Evolutionary conservation across 2,113 vertebrate species (phyloP).

Genomic region (Cyanoliseus patagonus): DNA sequence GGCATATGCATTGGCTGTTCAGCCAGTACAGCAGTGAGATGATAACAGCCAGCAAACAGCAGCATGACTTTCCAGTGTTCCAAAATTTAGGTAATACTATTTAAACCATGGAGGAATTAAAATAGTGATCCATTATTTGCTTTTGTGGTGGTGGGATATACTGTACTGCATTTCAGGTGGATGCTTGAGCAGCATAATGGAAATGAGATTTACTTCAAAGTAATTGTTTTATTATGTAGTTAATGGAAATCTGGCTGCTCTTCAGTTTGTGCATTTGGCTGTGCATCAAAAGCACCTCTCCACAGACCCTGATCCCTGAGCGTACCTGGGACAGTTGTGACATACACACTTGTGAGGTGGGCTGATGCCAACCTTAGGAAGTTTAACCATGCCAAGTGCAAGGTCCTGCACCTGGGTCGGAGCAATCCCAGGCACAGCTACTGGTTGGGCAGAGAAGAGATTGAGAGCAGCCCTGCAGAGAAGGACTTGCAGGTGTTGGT

Average conservation of each 20-base stretch:
- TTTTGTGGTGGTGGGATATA: background rate
- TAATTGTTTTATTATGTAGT: background rate
- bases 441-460: no score
- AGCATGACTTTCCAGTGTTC: background rate
- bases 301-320: background rate
- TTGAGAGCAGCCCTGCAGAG: no score
- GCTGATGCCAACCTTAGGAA: no score
- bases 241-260: background rate
- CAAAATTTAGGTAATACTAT: background rate
- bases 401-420: no score
- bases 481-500: no score
- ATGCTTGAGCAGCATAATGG: background rate
- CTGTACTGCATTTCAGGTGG: background rate
- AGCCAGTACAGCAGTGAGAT: rapidly evolving
- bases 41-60: background rate
- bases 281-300: background rate
- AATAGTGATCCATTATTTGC: background rate
- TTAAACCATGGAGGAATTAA: background rate
- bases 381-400: no score
- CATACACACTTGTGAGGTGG: background rate
- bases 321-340: background rate
- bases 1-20: background rate
- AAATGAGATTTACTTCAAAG: background rate
- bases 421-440: no score
- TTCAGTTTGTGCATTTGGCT: background rate